Base-by-base conservation (phyloP, 2,113 vertebrate species). In the Labrus mixtus region DNA sequence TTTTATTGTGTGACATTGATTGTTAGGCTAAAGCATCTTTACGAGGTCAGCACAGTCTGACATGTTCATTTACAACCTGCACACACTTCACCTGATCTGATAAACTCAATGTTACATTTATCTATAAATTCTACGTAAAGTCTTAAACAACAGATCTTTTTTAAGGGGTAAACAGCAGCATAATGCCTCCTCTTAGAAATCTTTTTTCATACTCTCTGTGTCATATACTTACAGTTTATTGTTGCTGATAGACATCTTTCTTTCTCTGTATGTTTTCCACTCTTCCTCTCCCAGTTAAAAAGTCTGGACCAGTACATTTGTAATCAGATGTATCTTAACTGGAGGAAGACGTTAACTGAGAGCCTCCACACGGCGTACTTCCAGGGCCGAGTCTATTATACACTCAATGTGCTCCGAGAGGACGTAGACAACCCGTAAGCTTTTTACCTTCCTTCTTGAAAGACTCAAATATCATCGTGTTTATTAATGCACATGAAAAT, bases 341-440 rank as follows among this genome's bases (percentile, higher is more conserved):
- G 98, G 96, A 96, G 98, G 85, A 95, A 93, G 67, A 95, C 91
- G n/a, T 94, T 99, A 68, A 99, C 97, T 0, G 95, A 97, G 87
- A 92, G 94, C 58, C 96, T 99, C n/a, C 98, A 99, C 67, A 76
- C 4, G 8, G 88, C 92, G 68, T 99, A 99, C 91, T 99, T 99
- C 93, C 94, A 91, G 79, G 95, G 95, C 60, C 93, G 96, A 11
- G 94, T 97, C 65, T 99, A 99, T 92, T 99, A 99, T 87, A 96
- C 91, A 10, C 95, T 99, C 69, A 98, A 98, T 0, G 91, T 97
- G 43, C 95, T 98, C 72, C 91, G 65, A 3, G 95, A 97, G 63
- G 95, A 97, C 87, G 53, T 99, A 17, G 98, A 99, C 84, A 99
- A 99, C 87, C 98, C 98, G 98, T 99, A 95, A 90, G 96, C 56